Percentiles rank a stretch among this genome's conserved stretches.
Evolutionary conservation across 2,888 invertebrate genomes (phyloP).

Genomic region (Timandra comae): DNA sequence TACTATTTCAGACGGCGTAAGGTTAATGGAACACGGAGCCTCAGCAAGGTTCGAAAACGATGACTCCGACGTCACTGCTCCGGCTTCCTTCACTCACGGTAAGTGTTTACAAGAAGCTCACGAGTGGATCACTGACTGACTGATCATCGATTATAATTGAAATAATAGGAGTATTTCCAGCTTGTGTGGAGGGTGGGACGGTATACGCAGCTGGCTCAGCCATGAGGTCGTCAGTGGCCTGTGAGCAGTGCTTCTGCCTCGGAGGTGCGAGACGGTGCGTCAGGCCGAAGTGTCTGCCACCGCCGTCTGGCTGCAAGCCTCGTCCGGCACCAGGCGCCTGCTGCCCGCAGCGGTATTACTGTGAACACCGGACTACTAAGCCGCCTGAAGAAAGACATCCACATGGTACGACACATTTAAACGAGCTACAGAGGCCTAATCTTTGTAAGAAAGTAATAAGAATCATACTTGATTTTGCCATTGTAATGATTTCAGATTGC

Average conservation of each 20-base stretch:
- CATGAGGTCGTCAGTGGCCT: constrained; percentile 85
- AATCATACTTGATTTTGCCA: background rate
- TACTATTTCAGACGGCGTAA: constrained; percentile 45
- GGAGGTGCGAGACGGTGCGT: constrained; percentile 85
- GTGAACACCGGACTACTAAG: constrained; percentile 33
- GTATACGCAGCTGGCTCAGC: constrained; percentile 89
- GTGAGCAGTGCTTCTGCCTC: constrained; percentile 92
- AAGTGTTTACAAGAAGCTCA: too few species aligned
- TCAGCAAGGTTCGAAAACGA: constrained; percentile 36
- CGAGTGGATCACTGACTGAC: too few species aligned
- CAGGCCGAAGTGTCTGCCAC: constrained; percentile 86
- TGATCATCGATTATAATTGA: too few species aligned
- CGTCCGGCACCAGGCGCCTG: constrained; percentile 80
- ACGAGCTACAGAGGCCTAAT: background rate
- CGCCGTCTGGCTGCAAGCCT: constrained; percentile 83
- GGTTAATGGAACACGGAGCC: constrained; percentile 40
- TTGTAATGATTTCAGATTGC: constrained; percentile 75
- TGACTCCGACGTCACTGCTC: constrained; percentile 24
- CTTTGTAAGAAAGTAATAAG: background rate
- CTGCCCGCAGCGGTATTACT: constrained; percentile 89
- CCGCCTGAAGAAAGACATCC: constrained; percentile 30
- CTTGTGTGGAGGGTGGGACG: constrained; percentile 83
- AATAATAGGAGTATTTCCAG: constrained; percentile 62
- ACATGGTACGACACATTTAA: constrained; percentile 29
- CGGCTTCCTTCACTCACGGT: constrained; percentile 40